phyloP scores from a whole-genome alignment of 1,140 invertebrate genomes.

The Lepidurus packardi region DNA sequence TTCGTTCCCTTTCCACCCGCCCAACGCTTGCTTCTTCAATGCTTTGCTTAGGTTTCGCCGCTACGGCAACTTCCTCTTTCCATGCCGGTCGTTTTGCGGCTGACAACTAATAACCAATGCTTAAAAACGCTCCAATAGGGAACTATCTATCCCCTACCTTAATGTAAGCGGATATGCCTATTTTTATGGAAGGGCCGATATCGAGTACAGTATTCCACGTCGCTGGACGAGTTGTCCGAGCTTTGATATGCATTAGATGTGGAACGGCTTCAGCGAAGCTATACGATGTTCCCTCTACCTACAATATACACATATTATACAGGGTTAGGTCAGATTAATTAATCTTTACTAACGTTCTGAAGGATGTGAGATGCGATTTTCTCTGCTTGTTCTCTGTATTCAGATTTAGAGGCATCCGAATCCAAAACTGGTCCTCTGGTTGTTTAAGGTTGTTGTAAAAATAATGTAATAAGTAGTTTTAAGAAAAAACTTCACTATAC shows the following conservation, averaged over 20 bases:
- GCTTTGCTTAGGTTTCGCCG: conserved; percentile 38
- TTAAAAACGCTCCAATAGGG: conserved; percentile 24
- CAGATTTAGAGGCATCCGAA: neutral
- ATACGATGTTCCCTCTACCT: conserved; percentile 39
- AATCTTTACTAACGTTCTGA: neutral
- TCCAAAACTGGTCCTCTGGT: neutral
- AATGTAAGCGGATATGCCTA: conserved; percentile 46
- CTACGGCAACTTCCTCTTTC: conserved; percentile 44
- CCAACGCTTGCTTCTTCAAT: conserved; percentile 41
- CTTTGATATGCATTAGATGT: conserved; percentile 47
- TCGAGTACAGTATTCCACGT: conserved; percentile 50
- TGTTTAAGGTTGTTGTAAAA: neutral
- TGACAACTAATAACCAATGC: conserved; percentile 26
- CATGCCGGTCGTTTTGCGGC: conserved; percentile 38
- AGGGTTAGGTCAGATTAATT: neutral
- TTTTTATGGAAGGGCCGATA: conserved; percentile 46
- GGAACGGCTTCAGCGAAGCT: conserved; percentile 49
- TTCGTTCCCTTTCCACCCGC: conserved; percentile 42
- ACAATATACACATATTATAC: conserved; percentile 37
- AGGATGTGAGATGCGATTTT: conserved; percentile 27
- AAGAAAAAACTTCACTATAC: neutral
- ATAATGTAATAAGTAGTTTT: neutral
- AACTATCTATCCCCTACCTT: conserved; percentile 41
- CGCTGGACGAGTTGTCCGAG: conserved; percentile 44
- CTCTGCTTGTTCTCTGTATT: conserved; percentile 8